A percentile compares a stretch with the other conserved stretches of the same genome.
These are phyloP conservation scores for Ochropleura plecta DNA, from an alignment of 2,888 invertebrate genomes.

Conservation along the genomic window DNA sequence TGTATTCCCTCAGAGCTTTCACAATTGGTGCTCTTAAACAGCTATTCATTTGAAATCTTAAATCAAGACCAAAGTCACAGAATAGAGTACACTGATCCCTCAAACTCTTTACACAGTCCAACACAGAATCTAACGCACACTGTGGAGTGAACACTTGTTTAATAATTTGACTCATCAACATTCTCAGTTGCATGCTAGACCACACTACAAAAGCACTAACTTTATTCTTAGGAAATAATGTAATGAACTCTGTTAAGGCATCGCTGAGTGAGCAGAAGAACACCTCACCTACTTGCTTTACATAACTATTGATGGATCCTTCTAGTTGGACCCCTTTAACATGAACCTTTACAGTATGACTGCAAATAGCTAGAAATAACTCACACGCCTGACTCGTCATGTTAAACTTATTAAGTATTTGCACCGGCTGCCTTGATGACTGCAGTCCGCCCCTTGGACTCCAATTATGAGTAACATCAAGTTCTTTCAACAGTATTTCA, in stretches of 20 bases:
- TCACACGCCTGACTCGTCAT: conserved; percentile 94
- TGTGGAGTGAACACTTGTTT: conserved; percentile 98
- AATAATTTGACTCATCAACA: conserved; percentile 95
- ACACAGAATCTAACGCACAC: conserved; percentile 95
- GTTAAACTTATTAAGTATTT: conserved; percentile 94
- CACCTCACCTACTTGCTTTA: conserved; percentile 95
- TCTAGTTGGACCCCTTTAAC: conserved; percentile 95
- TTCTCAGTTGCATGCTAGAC: conserved; percentile 95
- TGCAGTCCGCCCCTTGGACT: conserved; percentile 97
- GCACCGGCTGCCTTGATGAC: conserved; percentile 95
- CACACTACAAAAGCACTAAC: conserved; percentile 95
- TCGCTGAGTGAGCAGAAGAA: conserved; percentile 96
- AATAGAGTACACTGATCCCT: conserved; percentile 92
- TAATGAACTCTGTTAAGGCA: conserved; percentile 91
- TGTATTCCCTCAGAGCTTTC: conserved; percentile 94
- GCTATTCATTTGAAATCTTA: conserved; percentile 97
- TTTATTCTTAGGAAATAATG: conserved; percentile 94
- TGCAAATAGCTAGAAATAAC: conserved; percentile 95
- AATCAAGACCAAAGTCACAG: conserved; percentile 95
- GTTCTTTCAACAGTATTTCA: conserved; percentile 96
- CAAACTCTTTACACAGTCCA: conserved; percentile 96
- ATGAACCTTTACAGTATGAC: conserved; percentile 95
- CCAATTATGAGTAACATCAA: conserved; percentile 97
- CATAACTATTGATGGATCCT: conserved; percentile 95
- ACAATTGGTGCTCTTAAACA: conserved; percentile 94